A percentile compares a stretch with the other conserved stretches of the same genome.
Evolutionary conservation across 2,888 invertebrate species (phyloP).

Genomic region (Phaonia tiefii): DNA sequence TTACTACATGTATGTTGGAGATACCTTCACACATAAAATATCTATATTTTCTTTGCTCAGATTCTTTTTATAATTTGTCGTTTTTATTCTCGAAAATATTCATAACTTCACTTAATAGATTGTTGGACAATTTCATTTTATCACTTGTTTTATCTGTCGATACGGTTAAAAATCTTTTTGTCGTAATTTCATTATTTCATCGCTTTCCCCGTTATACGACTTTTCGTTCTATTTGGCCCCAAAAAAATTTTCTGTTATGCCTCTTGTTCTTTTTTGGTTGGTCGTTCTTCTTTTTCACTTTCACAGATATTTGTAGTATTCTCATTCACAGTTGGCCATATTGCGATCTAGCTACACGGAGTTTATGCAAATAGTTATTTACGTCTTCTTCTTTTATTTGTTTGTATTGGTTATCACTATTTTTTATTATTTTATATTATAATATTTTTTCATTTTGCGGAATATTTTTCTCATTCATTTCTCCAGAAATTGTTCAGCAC

Average conservation of each 20-base stretch:
- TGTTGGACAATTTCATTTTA: conserved; percentile 9
- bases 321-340: conserved; percentile 42
- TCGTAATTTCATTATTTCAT: conserved; percentile 46
- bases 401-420: conserved; percentile 52
- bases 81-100: neutral
- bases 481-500: too few relatives aligned
- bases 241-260: conserved; percentile 62
- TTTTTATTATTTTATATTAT: conserved; percentile 33
- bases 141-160: neutral
- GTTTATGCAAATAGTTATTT: neutral
- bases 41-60: conserved; percentile 12
- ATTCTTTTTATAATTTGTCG: conserved; percentile 20
- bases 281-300: conserved; percentile 50
- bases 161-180: conserved; percentile 23
- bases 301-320: conserved; percentile 46
- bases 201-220: conserved; percentile 43
- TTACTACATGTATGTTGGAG: too few relatives aligned
- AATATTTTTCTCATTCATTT: conserved; percentile 52
- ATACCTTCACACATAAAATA: conserved; percentile 24
- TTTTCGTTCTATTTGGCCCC: conserved; percentile 60
- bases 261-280: conserved; percentile 57
- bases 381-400: conserved; percentile 52
- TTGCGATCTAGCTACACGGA: conserved; percentile 45
- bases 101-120: conserved; percentile 5
- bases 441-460: conserved; percentile 44